These are phyloP conservation scores for Tapirus terrestris DNA, from an alignment of 2,113 vertebrate genomes.

Conservation along the genomic window DNA sequence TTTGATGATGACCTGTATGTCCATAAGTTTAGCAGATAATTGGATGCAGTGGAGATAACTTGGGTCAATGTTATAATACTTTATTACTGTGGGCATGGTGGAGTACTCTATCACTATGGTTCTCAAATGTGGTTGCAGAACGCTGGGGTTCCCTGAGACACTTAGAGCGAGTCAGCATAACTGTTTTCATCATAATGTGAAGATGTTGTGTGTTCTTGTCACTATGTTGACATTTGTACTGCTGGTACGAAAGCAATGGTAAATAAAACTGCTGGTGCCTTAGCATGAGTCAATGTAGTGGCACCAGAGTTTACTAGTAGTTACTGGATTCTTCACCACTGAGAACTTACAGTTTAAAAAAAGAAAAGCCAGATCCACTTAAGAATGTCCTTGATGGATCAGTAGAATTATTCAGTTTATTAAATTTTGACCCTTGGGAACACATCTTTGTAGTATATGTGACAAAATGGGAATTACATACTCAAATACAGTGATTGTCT, in stretches of 20 bases:
- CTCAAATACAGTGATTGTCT: not conserved
- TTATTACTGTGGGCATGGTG: not conserved
- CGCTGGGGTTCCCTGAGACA: not conserved
- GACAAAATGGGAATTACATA: not conserved
- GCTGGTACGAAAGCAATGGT: not conserved
- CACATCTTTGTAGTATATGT: not conserved
- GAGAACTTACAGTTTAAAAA: not conserved
- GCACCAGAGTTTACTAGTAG: not conserved
- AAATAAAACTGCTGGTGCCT: not conserved
- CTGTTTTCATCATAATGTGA: not conserved
- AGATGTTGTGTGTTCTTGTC: not conserved
- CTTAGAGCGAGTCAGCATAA: not conserved
- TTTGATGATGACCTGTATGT: not conserved
- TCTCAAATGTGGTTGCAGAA: not conserved
- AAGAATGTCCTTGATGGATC: not conserved
- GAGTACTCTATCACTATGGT: not conserved
- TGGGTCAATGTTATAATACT: not conserved
- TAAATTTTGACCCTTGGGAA: not conserved
- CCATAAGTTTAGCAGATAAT: not conserved
- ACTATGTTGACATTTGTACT: not conserved
- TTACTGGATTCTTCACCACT: not conserved
- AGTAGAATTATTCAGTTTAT: not conserved
- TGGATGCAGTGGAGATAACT: not conserved
- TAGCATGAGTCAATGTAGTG: not conserved
- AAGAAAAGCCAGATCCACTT: not conserved